A percentile compares a stretch with the other conserved stretches of the same genome.
These are phyloP conservation scores for Oceanodroma leucorhoa DNA, from an alignment of 2,797 vertebrate species.

Conservation along the genomic window DNA sequence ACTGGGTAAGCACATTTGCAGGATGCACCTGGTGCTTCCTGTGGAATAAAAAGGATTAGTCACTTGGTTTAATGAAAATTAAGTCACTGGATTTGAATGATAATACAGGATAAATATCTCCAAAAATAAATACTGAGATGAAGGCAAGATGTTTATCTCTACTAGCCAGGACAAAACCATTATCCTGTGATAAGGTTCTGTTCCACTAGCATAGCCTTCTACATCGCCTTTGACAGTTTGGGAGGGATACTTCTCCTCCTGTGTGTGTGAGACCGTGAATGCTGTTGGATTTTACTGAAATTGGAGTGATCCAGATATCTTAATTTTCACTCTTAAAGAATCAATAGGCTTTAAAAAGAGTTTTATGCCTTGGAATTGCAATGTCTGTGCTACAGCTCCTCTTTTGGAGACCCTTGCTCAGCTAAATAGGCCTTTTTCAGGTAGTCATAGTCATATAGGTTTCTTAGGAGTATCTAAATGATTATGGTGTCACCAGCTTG, in stretches of 20 bases:
- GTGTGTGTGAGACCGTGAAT: not conserved
- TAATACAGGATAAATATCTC: constrained; percentile 62
- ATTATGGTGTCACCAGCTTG: not conserved
- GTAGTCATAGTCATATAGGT: not conserved
- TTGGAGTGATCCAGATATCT: not conserved
- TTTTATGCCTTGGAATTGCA: not conserved
- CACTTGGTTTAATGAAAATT: constrained; percentile 62
- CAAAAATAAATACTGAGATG: constrained; percentile 67
- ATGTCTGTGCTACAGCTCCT: not conserved
- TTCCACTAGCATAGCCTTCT: not conserved
- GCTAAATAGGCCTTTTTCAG: not conserved
- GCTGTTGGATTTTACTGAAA: not conserved
- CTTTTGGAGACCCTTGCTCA: not conserved
- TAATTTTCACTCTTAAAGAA: not conserved
- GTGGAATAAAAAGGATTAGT: constrained; percentile 62
- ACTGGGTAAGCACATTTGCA: constrained; percentile 15
- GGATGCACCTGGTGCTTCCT: constrained; percentile 58
- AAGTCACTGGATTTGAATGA: constrained; percentile 69
- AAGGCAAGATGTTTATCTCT: constrained; percentile 50
- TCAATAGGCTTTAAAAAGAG: not conserved
- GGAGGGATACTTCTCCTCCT: not conserved
- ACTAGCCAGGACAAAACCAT: constrained; percentile 2
- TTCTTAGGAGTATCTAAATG: not conserved
- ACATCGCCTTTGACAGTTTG: not conserved
- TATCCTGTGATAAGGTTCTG: not conserved